Base-by-base conservation (phyloP, 2,888 invertebrate species). In the Hypercompe scribonia region DNA sequence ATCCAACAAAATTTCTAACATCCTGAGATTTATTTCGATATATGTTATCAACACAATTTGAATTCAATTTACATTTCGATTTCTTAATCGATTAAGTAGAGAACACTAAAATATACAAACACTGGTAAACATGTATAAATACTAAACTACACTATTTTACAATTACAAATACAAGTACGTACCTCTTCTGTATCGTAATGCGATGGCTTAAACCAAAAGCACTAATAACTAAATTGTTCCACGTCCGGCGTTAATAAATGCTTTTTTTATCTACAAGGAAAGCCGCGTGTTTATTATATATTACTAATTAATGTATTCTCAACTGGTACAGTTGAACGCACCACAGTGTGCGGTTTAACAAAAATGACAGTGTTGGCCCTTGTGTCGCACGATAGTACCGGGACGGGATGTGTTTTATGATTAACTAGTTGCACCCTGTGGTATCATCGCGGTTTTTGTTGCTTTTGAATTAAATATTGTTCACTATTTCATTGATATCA, bases 261-360 rank as follows among this genome's bases (percentile, higher is more conserved):
- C 77, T 39, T 87, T 54, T 58, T 83, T 93, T 94, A 94, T 94
- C 94, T 93, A 93, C 78, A 87, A 93, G 95, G 95, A 95, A 95
- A 95, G 93, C 92, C 93, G 77, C 89, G 84, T 80, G 80, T 87
- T 89, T 89, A 89, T 84, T 87, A 81, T 81, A 84, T 80, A 77
- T 50, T 74, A 74, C 89, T 92, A 94, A 94, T 94, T 93, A 90
- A 88, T 68, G 65, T 76, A 71, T 74, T 63, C 77, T 73, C 78
- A 76, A 82, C 81, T 73, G 70, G 72, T 78, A 80, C 73, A 75
- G 74, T 71, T 72, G 65, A 31, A 65, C 72, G 68, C 71, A 75
- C 80, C 74, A 68, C 72, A 74, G 78, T 78, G 70, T 84, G 78
- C 73, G 78, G 71, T 68, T 77, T 54, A 70, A 77, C 68, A 72